A percentile compares a stretch with the other conserved stretches of the same genome.
Evolutionary conservation across 2,888 invertebrate species (phyloP).

Genomic region (Philhelius pedissequus): DNA sequence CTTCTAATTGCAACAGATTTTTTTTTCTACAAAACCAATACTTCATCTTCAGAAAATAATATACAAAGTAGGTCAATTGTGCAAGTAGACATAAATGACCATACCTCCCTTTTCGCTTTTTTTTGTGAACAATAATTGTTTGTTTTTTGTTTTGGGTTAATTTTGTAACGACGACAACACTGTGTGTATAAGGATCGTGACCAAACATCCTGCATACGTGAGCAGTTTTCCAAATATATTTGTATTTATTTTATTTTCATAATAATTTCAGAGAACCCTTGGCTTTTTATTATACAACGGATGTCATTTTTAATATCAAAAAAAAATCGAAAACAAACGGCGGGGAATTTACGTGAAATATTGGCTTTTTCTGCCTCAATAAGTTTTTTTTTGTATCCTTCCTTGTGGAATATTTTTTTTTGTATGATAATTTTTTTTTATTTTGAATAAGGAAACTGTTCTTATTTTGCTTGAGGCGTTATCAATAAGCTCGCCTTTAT

Average conservation of each 20-base stretch:
- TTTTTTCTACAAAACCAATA: background rate
- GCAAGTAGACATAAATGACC: conserved; percentile 1
- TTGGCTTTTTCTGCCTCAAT: background rate
- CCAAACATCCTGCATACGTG: conserved; percentile 68
- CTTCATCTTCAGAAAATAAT: background rate
- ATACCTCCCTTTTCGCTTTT: background rate
- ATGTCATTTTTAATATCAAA: background rate
- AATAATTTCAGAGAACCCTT: background rate
- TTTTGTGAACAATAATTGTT: background rate
- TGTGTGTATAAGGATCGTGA: conserved; percentile 68
- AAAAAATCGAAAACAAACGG: background rate
- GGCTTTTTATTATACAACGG: background rate
- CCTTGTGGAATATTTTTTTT: background rate
- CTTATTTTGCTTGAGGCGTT: too few species aligned
- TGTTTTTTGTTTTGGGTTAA: conserved; percentile 64
- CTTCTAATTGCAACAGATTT: too few species aligned
- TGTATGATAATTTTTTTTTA: too few species aligned
- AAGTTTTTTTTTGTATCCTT: background rate
- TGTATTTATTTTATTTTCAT: conserved; percentile 4
- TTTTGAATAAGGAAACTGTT: too few species aligned
- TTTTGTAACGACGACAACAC: conserved; percentile 71
- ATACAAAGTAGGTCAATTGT: conserved; percentile 31
- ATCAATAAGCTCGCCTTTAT: too few species aligned
- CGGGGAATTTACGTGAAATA: background rate
- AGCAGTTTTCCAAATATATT: conserved; percentile 42